Evolutionary conservation across 2,113 vertebrate species (phyloP), one percentile per base, ranked within the genome.

Genomic region (Acrocephalus arundinaceus): DNA sequence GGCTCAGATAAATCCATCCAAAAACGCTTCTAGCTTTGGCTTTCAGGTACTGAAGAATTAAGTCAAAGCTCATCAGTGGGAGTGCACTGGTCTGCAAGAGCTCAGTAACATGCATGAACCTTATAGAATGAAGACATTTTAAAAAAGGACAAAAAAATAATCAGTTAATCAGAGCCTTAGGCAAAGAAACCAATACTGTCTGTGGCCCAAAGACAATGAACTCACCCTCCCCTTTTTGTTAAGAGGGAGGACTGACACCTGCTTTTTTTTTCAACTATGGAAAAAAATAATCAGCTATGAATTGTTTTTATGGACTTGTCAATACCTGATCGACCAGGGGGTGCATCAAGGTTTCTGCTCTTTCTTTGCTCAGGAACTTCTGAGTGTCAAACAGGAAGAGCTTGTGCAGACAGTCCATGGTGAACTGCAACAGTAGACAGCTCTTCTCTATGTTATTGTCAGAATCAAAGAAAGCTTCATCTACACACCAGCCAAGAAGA

Each of bases 271-370:
- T 46, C 9, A 68, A n/a, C 11, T 48, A 31, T 59, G 11, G 3
- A 3, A 14, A 27, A 54, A 55, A 55, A 51, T 41, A 41, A 17
- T 6, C 20, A 48, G 11, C 18, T 49, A 35, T 43, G 5, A 61
- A 13, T 55, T 65, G 2, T 7, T 59, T 89, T 57, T 28, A 35
- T 21, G 15, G 30, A 9, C 61, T 72, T 84, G n/a, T 73, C 68
- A 78, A 93, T 96, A 99, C 99, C 99, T 99, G 99, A 96, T 99
- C 98, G 1, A 99, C 98, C 71, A 99, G 98, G 1, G 99, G 99
- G 59, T 76, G 85, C 98, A 99, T 98, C 74, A 99, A 97, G 15
- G 98, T 97, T 74, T 99, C 98, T 9, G 98, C 98, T 96, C 99
- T 97, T 95, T 99, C 99, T 87, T 97, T 98, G 96, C 98, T 99